Conservation (phyloP, 1,140 invertebrate genomes). For the Holcopasites calliopsidis region DNA sequence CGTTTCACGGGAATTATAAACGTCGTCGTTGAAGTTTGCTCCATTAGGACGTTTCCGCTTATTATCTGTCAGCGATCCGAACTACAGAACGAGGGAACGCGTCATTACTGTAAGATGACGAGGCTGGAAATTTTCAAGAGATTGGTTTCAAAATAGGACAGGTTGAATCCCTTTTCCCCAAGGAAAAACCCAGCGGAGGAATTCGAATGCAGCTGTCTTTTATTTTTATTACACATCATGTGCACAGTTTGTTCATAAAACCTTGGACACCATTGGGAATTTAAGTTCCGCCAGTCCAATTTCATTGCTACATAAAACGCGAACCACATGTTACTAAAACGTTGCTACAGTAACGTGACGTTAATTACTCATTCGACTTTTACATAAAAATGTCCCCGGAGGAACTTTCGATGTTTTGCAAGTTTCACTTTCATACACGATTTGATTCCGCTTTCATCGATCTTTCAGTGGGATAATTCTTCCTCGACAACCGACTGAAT, state of each 20-base stretch:
- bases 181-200: background rate
- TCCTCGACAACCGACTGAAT: background rate
- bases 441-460: slow-evolving; percentile 27
- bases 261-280: too few relatives aligned
- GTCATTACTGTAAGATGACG: slow-evolving; percentile 33
- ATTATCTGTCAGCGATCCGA: slow-evolving; percentile 29
- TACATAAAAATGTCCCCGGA: background rate
- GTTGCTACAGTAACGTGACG: background rate
- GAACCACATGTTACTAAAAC: background rate
- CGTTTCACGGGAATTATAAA: background rate
- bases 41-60: slow-evolving; percentile 47
- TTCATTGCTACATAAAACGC: too few relatives aligned
- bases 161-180: background rate
- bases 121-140: slow-evolving; percentile 1
- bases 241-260: too few relatives aligned
- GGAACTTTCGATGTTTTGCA: slow-evolving; percentile 32
- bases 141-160: background rate
- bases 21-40: slow-evolving; percentile 18
- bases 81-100: slow-evolving; percentile 7
- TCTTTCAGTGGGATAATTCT: background rate
- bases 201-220: too few relatives aligned
- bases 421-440: slow-evolving; percentile 23
- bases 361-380: background rate
- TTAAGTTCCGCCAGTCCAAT: too few relatives aligned
- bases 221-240: too few relatives aligned